Evolutionary conservation across 2,888 invertebrate species (phyloP), one percentile per base, ranked within the genome.

Genomic region (Cheilosia vernalis): DNA sequence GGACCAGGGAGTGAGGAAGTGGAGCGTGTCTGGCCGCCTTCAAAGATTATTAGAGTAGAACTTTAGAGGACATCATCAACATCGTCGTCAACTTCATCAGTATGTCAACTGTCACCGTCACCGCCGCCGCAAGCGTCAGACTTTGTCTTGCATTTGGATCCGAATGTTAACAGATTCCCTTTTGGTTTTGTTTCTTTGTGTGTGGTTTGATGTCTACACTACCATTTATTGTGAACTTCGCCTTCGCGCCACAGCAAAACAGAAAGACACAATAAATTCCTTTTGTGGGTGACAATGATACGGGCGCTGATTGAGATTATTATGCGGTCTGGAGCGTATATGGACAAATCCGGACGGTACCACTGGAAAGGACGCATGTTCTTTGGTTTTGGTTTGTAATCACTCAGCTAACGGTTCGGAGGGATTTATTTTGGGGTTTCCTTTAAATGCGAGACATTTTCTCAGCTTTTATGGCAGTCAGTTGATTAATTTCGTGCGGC

Each of bases 211-310:
- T 56, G 47, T 74, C n/a, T 15, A 37, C 53, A 73, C 64, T 79
- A n/a, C 66, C 49, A 40, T 60, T 44, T 21, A 47, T 58, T 53
- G 60, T 60, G 67, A 67, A 51, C 63, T n/a, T n/a, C n/a, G n/a
- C n/a, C n/a, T n/a, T n/a, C n/a, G n/a, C n/a, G n/a, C n/a, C n/a
- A n/a, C n/a, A n/a, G n/a, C n/a, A n/a, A 37, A 37, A 53, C 21
- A 74, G 63, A 19, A 2, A 30, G 30, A 30, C 30, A 9, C 24
- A 42, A 37, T 24, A 58, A 69, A 69, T 51, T 69, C 56, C 67
- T 73, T 56, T 67, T 30, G 78, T 64, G 72, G 67, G 74, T 80
- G 84, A 80, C 74, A 80, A 83, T 74, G 79, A 83, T 73, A 84
- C 67, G 79, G 79, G 24, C 73, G 47, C 51, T 61, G 79, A 74